Percentiles rank a stretch among this genome's conserved stretches.
Evolutionary conservation across 2,113 vertebrate species (phyloP).

Genomic region (Aptenodytes forsteri): DNA sequence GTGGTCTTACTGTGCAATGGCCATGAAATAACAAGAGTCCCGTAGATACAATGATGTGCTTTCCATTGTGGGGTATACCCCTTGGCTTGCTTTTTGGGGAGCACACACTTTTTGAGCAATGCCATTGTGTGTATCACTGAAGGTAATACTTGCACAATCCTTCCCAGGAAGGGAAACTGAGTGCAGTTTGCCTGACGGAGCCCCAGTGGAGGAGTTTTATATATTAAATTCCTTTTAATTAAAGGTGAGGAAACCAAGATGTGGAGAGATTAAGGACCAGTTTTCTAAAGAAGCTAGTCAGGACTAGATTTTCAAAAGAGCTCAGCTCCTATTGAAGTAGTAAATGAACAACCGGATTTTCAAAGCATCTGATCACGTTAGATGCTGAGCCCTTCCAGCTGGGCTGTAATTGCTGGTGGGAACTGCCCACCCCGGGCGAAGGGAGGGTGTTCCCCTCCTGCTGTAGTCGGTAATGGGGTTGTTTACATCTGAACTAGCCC

Average conservation of each 20-base stretch:
- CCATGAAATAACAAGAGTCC: not conserved
- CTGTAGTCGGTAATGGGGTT: fast-evolving
- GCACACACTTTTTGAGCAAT: fast-evolving
- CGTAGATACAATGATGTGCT: fast-evolving
- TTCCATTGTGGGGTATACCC: fast-evolving
- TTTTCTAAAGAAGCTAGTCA: not conserved
- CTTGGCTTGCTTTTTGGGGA: not conserved
- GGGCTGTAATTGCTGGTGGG: not conserved
- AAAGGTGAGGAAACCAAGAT: conserved; percentile 46
- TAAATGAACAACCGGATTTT: not conserved
- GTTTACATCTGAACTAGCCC: not conserved
- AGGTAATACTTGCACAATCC: not conserved
- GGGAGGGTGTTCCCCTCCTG: not conserved
- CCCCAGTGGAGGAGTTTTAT: not conserved
- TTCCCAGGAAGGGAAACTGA: not conserved
- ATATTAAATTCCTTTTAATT: conserved; percentile 30
- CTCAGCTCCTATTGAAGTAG: not conserved
- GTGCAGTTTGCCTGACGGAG: not conserved
- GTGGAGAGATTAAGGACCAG: conserved; percentile 45
- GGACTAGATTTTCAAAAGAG: not conserved
- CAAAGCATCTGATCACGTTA: not conserved
- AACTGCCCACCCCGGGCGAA: not conserved
- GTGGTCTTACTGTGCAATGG: not conserved
- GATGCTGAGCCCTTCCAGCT: not conserved
- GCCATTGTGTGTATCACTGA: not conserved